These are phyloP conservation scores for Meteorus colon DNA, from an alignment of 2,888 invertebrate species.

Conservation along the genomic window DNA sequence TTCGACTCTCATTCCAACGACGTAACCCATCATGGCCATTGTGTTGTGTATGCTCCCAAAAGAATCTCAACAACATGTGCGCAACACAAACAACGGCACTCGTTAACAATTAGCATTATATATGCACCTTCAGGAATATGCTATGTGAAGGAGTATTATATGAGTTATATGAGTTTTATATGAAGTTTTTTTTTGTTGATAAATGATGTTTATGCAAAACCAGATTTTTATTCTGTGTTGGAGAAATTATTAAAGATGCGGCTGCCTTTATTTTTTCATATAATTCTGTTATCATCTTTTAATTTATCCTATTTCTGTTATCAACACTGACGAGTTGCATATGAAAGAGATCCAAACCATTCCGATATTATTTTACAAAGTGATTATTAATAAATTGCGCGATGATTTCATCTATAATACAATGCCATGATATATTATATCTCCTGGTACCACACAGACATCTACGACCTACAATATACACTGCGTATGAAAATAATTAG, in stretches of 20 bases:
- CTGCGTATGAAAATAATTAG: constrained; percentile 68
- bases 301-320: no score
- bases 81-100: constrained; percentile 11
- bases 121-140: neutral
- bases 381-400: constrained; percentile 10
- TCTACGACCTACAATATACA: constrained; percentile 44
- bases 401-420: neutral
- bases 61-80: constrained; percentile 46
- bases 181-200: no score
- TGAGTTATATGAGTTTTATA: no score
- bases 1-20: constrained; percentile 47
- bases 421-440: constrained; percentile 13
- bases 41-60: constrained; percentile 29
- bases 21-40: constrained; percentile 38
- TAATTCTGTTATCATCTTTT: no score
- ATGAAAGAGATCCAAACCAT: no score
- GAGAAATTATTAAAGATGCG: no score
- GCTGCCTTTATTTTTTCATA: no score
- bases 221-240: no score
- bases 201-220: no score
- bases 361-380: no score
- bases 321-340: no score
- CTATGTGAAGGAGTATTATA: no score
- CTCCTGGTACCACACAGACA: constrained; percentile 45
- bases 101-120: constrained; percentile 8